Percentiles rank a stretch among this genome's conserved stretches.
Evolutionary conservation across 2,888 invertebrate genomes (phyloP).

Genomic region (Trisateles emortualis): DNA sequence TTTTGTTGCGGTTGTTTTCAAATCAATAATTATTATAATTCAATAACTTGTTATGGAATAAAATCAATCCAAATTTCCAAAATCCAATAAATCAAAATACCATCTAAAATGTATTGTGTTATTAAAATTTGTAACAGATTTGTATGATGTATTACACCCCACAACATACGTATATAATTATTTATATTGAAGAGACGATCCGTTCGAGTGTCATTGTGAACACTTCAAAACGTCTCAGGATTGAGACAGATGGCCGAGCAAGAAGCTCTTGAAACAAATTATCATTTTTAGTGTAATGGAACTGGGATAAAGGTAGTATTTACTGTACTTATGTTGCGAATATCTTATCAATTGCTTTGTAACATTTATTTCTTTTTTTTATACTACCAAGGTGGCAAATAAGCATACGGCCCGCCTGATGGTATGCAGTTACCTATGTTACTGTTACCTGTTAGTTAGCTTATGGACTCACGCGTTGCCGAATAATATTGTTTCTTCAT

Average conservation of each 20-base stretch:
- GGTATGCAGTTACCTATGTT: no score
- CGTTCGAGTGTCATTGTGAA: slow-evolving; percentile 55
- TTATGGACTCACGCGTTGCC: no score
- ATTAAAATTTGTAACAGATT: slow-evolving; percentile 68
- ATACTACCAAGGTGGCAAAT: no score
- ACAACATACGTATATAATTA: slow-evolving; percentile 41
- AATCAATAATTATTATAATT: no score
- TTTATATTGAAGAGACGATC: slow-evolving; percentile 31
- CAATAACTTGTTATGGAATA: no score
- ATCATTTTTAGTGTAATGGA: slow-evolving; percentile 32
- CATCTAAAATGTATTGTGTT: slow-evolving; percentile 43
- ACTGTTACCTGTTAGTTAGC: no score
- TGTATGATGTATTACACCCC: slow-evolving; percentile 53
- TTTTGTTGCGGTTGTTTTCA: no score
- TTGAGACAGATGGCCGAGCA: slow-evolving; percentile 70
- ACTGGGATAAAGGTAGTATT: background rate
- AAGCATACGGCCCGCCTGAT: no score
- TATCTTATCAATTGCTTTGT: background rate
- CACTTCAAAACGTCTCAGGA: slow-evolving; percentile 60
- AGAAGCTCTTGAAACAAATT: slow-evolving; percentile 39
- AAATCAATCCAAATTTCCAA: no score
- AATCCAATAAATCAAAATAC: slow-evolving; percentile 51
- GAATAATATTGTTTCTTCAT: no score
- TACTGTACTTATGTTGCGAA: background rate
- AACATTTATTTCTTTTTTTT: no score